Conservation (phyloP, 2,797 vertebrate species). For the Vultur gryphus region DNA sequence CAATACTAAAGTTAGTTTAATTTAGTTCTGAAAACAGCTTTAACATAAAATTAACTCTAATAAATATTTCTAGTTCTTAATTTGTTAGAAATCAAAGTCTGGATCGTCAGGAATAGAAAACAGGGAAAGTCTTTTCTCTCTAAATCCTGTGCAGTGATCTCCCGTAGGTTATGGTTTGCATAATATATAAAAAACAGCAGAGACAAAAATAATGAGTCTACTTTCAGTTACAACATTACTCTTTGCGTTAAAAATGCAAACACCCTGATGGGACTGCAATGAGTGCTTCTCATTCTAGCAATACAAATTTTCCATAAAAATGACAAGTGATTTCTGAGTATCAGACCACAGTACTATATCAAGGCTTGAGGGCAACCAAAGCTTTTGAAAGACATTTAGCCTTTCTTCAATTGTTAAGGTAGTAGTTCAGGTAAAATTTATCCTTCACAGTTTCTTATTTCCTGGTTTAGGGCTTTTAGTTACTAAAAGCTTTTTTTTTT, state of each 20-base stretch:
- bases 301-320: background rate
- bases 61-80: background rate
- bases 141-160: background rate
- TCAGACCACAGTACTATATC: background rate
- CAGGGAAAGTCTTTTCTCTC: background rate
- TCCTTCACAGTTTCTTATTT: background rate
- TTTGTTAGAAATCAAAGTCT: background rate
- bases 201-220: background rate
- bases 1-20: background rate
- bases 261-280: background rate
- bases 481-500: background rate
- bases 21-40: background rate
- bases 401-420: background rate
- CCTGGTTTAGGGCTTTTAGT: background rate
- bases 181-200: background rate
- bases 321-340: background rate
- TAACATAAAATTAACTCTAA: background rate
- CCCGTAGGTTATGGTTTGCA: background rate
- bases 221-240: background rate
- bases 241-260: background rate
- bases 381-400: background rate
- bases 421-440: background rate
- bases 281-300: background rate
- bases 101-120: background rate
- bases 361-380: background rate